These are phyloP conservation scores for Dasypogon diadema DNA, from an alignment of 2,888 invertebrate species.

Conservation along the genomic window DNA sequence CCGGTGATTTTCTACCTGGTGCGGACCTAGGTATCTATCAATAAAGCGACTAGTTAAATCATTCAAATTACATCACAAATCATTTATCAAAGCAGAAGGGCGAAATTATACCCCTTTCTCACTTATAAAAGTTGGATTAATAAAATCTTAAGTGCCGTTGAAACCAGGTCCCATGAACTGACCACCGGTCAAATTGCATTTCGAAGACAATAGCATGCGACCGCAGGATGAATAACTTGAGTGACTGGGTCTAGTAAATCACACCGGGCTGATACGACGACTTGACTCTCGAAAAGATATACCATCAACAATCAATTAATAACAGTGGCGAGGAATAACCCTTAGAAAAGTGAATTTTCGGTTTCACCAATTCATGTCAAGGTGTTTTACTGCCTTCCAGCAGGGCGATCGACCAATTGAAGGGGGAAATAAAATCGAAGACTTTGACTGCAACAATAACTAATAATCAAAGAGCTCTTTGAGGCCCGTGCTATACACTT, in stretches of 20 bases:
- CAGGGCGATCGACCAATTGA: slow-evolving; percentile 1
- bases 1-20: slow-evolving; percentile 31
- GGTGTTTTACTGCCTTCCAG: slow-evolving; percentile 1
- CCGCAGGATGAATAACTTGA: slow-evolving; percentile 7
- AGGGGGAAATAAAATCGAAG: slow-evolving; percentile 30
- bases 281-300: slow-evolving; percentile 53
- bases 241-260: neutral
- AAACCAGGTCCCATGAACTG: slow-evolving; percentile 18
- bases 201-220: slow-evolving; percentile 30
- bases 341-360: neutral
- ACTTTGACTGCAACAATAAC: slow-evolving; percentile 53
- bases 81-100: slow-evolving; percentile 33
- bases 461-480: slow-evolving; percentile 54
- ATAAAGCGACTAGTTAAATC: slow-evolving; percentile 40
- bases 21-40: neutral
- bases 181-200: slow-evolving; percentile 50
- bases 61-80: slow-evolving; percentile 48
- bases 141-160: neutral
- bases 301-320: slow-evolving; percentile 55
- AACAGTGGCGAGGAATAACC: slow-evolving; percentile 30
- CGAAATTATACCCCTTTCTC: slow-evolving; percentile 11
- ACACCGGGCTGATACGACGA: slow-evolving; percentile 12
- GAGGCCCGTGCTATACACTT: slow-evolving; percentile 46
- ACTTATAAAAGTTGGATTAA: slow-evolving; percentile 18
- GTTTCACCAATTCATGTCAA: slow-evolving; percentile 1